Evolutionary conservation across 2,888 invertebrate genomes (phyloP).

Genomic region (Atherix ibis): DNA sequence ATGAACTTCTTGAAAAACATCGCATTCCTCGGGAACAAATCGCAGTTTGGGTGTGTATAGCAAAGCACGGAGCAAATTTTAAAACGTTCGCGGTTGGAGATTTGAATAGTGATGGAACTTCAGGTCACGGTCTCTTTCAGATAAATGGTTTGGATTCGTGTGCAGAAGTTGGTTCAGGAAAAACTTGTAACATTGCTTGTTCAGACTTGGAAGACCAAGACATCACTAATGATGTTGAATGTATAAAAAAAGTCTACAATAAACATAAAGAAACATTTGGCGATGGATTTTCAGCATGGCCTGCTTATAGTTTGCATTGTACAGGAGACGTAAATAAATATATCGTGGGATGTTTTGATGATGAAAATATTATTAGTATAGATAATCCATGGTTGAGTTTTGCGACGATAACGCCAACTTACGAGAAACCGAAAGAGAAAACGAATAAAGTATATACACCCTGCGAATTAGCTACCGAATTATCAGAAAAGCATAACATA

Average conservation of each 20-base stretch:
- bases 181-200: slow-evolving; percentile 45
- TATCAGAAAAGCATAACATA: slow-evolving; percentile 39
- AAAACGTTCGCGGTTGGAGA: slow-evolving; percentile 48
- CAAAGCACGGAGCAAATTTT: slow-evolving; percentile 50
- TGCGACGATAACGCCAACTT: no score
- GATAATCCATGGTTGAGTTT: no score
- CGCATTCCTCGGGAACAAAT: slow-evolving; percentile 38
- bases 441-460: slow-evolving; percentile 39
- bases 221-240: slow-evolving; percentile 52
- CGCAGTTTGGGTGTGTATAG: slow-evolving; percentile 58
- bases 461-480: slow-evolving; percentile 54
- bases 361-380: no score
- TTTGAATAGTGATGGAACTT: slow-evolving; percentile 37
- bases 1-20: slow-evolving; percentile 40
- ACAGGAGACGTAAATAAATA: slow-evolving; percentile 11
- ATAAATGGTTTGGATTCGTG: slow-evolving; percentile 59
- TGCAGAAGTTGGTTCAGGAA: slow-evolving; percentile 34
- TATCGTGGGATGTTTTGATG: slow-evolving; percentile 16
- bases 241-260: slow-evolving; percentile 44
- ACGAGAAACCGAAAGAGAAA: neutral
- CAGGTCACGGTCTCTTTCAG: slow-evolving; percentile 56
- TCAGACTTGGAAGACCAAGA: slow-evolving; percentile 46
- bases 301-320: slow-evolving; percentile 23
- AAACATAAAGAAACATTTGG: slow-evolving; percentile 50
- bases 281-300: slow-evolving; percentile 43